Evolutionary conservation across 2,797 vertebrate species (phyloP).

Genomic region (Perodicticus potto): DNA sequence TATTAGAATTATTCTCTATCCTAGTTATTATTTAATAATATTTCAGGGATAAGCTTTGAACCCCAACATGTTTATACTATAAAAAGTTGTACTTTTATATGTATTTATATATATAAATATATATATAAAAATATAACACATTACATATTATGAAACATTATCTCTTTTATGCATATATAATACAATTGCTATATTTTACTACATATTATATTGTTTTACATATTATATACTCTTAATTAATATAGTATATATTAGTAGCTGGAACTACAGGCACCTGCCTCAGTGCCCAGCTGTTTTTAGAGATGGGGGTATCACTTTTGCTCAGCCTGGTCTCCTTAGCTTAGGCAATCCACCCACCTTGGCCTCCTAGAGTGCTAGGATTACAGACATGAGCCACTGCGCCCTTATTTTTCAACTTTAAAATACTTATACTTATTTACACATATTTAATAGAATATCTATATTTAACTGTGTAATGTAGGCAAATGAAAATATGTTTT

Average conservation of each 20-base stretch:
- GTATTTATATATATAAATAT: too few species aligned
- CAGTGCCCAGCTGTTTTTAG: too few species aligned
- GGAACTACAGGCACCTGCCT: too few species aligned
- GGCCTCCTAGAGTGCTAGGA: too few species aligned
- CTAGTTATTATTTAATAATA: not conserved
- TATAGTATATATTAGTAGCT: too few species aligned
- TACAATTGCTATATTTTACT: not conserved
- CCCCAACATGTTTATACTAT: not conserved
- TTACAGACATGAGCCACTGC: too few species aligned
- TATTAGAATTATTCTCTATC: not conserved
- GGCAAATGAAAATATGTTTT: not conserved
- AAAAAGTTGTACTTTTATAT: not conserved
- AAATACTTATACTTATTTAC: not conserved
- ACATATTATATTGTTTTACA: not conserved
- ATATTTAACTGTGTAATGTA: not conserved
- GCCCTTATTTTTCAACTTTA: not conserved
- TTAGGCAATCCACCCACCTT: too few species aligned
- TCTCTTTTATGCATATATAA: not conserved
- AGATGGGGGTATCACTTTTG: too few species aligned
- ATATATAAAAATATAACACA: not conserved
- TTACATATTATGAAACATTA: not conserved
- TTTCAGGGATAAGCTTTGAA: constrained; percentile 19
- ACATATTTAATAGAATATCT: not conserved
- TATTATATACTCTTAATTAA: too few species aligned
- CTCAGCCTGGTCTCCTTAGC: too few species aligned